Conservation (phyloP, 1,140 invertebrate genomes). For the Oreohelix idahoensis region DNA sequence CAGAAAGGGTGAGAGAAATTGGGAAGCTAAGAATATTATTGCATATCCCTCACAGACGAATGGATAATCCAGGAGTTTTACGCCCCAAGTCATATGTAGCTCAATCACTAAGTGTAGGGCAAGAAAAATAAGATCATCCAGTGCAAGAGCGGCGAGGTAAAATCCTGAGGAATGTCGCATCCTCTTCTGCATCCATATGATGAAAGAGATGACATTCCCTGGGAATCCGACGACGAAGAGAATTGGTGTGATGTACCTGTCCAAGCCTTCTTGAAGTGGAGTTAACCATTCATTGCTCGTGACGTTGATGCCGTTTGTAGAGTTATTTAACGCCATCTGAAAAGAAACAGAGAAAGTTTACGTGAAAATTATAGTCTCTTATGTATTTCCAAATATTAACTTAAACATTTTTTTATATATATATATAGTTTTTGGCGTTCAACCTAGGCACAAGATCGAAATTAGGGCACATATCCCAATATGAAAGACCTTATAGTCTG, state of each 20-base stretch:
- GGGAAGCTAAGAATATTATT: slow-evolving; percentile 61
- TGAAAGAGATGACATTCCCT: slow-evolving; percentile 68
- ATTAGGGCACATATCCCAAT: too few relatives aligned
- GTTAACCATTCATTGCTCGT: not conserved
- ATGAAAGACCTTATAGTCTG: too few relatives aligned
- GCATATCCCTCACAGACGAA: slow-evolving; percentile 66
- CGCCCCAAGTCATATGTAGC: slow-evolving; percentile 62
- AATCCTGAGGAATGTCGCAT: slow-evolving; percentile 71
- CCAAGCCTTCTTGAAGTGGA: slow-evolving; percentile 33
- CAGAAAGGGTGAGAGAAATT: slow-evolving; percentile 70
- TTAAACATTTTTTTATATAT: too few relatives aligned
- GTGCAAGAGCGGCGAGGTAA: slow-evolving; percentile 70
- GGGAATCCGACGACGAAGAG: slow-evolving; percentile 68
- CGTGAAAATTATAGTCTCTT: too few relatives aligned
- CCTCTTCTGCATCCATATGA: slow-evolving; percentile 69
- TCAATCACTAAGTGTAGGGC: slow-evolving; percentile 65
- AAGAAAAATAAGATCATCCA: slow-evolving; percentile 69
- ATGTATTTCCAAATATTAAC: too few relatives aligned
- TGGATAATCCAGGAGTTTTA: slow-evolving; percentile 54
- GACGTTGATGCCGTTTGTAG: not conserved
- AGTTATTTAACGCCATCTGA: not conserved
- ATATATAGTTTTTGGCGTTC: too few relatives aligned
- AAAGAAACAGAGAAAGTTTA: not conserved
- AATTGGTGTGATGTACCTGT: slow-evolving; percentile 54
- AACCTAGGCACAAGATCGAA: too few relatives aligned